Percentiles rank a stretch among this genome's conserved stretches.
Conservation (phyloP, 2,113 vertebrate genomes). For the Bubo blakistoni region DNA sequence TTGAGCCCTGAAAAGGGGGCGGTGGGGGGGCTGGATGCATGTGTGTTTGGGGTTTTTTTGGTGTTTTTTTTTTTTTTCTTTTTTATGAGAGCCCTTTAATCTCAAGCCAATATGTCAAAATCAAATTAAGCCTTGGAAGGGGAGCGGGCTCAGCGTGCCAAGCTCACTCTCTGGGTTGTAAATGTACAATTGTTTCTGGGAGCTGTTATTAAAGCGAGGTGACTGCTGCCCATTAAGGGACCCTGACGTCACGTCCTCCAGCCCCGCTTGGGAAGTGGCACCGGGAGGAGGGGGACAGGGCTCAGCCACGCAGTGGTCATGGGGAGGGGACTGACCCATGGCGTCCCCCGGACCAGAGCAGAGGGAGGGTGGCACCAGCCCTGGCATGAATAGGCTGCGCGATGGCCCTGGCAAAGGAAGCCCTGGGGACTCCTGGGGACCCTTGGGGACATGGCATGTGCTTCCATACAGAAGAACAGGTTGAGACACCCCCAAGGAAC, state of each 20-base stretch:
- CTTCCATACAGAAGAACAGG: background rate
- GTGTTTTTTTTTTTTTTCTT: background rate
- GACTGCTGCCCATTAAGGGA: slow-evolving; percentile 65
- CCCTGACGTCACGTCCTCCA: slow-evolving; percentile 58
- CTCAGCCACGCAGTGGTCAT: rapidly evolving
- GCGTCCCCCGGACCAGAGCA: background rate
- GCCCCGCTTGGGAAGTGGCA: background rate
- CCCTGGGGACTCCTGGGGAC: background rate
- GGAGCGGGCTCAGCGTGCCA: slow-evolving; percentile 61
- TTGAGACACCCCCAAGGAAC: background rate
- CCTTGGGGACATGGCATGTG: background rate
- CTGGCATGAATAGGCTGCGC: rapidly evolving
- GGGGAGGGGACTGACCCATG: rapidly evolving
- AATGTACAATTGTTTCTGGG: slow-evolving; percentile 71
- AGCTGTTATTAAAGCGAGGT: slow-evolving; percentile 54
- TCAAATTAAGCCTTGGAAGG: slow-evolving; percentile 72
- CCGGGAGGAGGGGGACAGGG: background rate
- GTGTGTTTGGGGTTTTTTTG: slow-evolving; percentile 25
- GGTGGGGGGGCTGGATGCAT: background rate
- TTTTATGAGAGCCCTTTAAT: slow-evolving; percentile 72
- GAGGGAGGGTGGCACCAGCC: background rate
- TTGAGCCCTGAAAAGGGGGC: slow-evolving; percentile 51
- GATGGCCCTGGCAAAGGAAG: background rate
- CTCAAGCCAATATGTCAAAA: slow-evolving; percentile 74
- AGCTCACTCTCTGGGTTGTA: slow-evolving; percentile 49